phyloP scores from a whole-genome alignment of 2,888 invertebrate species.

The Epicampocera succincta region DNA sequence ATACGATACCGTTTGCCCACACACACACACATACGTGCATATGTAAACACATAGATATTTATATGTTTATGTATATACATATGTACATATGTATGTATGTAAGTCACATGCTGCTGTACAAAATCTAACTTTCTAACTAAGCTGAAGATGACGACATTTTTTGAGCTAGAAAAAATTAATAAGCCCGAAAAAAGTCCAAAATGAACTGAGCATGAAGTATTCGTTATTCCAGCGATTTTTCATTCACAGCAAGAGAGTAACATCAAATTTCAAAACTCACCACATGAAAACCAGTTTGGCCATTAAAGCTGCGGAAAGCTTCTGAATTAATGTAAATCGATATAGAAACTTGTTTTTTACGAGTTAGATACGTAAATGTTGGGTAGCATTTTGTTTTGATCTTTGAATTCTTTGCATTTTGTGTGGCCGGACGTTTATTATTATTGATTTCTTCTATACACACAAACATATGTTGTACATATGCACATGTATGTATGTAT shows the following conservation, averaged over 20 bases:
- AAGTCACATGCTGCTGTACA: neutral
- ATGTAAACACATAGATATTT: too few species aligned
- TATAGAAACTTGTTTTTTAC: slow-evolving; percentile 7
- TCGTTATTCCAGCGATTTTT: slow-evolving; percentile 34
- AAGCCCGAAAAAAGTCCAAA: slow-evolving; percentile 8
- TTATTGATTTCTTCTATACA: neutral
- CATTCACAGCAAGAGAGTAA: slow-evolving; percentile 10
- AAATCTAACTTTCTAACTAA: slow-evolving; percentile 14
- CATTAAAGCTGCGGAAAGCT: neutral
- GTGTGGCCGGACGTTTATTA: neutral
- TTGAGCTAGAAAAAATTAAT: slow-evolving; percentile 26
- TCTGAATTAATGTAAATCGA: slow-evolving; percentile 2
- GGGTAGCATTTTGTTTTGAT: slow-evolving; percentile 61
- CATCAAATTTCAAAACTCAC: slow-evolving; percentile 48
- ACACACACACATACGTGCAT: too few species aligned
- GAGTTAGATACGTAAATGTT: neutral
- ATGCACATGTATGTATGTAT: too few species aligned
- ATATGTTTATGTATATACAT: too few species aligned
- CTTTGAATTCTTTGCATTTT: slow-evolving; percentile 40
- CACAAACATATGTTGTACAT: too few species aligned
- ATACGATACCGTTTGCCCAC: slow-evolving; percentile 9
- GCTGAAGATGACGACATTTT: slow-evolving; percentile 47
- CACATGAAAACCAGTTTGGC: slow-evolving; percentile 52
- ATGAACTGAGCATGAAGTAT: neutral
- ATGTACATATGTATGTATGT: too few species aligned